These are phyloP conservation scores for Neomonachus schauinslandi DNA, from an alignment of 2,113 vertebrate genomes.

Conservation along the genomic window DNA sequence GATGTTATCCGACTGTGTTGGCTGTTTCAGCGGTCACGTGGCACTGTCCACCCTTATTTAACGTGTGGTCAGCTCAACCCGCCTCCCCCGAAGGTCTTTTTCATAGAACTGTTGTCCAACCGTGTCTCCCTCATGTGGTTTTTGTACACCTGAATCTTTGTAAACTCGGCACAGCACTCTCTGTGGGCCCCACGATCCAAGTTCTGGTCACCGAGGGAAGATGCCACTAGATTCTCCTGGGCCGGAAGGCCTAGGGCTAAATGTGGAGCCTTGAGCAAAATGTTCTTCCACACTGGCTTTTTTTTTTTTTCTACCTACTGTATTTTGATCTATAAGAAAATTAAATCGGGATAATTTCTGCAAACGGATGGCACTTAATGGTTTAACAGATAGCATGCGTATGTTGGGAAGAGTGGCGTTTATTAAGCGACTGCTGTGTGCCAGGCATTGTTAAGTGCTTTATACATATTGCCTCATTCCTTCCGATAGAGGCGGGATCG, in stretches of 20 bases:
- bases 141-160: background rate
- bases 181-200: background rate
- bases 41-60: background rate
- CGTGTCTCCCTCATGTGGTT: background rate
- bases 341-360: constrained; percentile 18
- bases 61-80: background rate
- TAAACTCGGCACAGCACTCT: background rate
- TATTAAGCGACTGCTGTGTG: background rate
- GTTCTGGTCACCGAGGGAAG: background rate
- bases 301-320: background rate
- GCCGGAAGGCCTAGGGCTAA: background rate
- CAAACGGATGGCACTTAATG: background rate
- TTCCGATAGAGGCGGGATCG: background rate
- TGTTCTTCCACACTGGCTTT: background rate
- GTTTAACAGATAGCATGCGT: background rate
- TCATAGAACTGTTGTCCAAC: background rate
- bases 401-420: background rate
- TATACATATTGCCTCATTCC: constrained; percentile 27
- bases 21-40: background rate
- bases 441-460: background rate
- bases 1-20: background rate
- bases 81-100: background rate
- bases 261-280: background rate
- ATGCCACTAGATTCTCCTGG: background rate
- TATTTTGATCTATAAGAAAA: constrained; percentile 38